Conservation (phyloP, 2,113 vertebrate species). For the Lepus americanus region DNA sequence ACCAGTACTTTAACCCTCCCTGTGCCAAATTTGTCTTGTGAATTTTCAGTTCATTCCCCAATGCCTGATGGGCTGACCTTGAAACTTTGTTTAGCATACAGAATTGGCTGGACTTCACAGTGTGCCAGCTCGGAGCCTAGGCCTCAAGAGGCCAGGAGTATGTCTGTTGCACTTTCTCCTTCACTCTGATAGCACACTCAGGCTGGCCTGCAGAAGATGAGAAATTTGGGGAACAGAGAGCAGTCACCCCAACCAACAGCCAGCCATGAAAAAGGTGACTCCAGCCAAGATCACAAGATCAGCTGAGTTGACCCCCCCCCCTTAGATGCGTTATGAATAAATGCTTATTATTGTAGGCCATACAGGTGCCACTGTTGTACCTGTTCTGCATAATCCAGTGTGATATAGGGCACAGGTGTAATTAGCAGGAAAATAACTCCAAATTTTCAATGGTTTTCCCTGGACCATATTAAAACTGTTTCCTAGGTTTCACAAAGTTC, state of each 20-base stretch:
- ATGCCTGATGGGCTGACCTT: not conserved
- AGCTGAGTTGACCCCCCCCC: not conserved
- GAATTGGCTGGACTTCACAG: not conserved
- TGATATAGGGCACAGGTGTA: not conserved
- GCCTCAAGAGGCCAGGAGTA: not conserved
- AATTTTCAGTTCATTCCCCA: conserved; percentile 14
- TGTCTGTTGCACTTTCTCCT: not conserved
- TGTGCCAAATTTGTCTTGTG: not conserved
- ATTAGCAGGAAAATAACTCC: not conserved
- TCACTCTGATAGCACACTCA: not conserved
- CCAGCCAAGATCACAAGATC: not conserved
- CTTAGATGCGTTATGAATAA: not conserved
- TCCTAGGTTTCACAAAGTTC: conserved; percentile 25
- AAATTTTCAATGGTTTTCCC: not conserved
- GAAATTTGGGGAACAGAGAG: not conserved
- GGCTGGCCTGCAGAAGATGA: not conserved
- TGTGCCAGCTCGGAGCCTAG: not conserved
- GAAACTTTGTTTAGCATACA: not conserved
- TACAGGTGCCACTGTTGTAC: not conserved
- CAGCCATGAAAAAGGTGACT: not conserved
- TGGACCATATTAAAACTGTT: not conserved
- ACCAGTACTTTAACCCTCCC: not conserved
- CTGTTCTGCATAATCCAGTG: not conserved
- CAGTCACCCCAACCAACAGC: not conserved
- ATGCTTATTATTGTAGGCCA: not conserved